Conservation (phyloP, 1,140 invertebrate species). For the Papilio glaucus region DNA sequence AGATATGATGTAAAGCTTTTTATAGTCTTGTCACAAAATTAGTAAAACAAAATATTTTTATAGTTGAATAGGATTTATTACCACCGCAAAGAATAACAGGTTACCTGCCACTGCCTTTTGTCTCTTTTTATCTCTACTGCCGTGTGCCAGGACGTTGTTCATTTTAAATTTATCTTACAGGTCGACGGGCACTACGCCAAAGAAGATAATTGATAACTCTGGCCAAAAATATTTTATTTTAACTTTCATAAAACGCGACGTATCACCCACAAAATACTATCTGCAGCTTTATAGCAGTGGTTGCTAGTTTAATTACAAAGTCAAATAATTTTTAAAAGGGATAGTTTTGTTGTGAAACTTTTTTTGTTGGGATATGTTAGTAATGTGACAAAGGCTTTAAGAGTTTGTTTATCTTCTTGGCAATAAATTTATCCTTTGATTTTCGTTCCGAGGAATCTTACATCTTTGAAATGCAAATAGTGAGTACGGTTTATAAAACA, state of each 20-base stretch:
- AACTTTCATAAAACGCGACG: background rate
- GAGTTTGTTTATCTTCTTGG: no score
- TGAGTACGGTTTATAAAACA: no score
- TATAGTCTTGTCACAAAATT: no score
- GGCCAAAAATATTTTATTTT: constrained; percentile 3
- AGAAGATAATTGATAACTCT: constrained; percentile 25
- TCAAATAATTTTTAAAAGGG: no score
- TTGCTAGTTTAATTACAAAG: background rate
- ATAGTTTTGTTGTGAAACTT: no score
- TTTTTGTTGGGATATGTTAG: no score
- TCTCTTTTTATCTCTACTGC: constrained; percentile 11
- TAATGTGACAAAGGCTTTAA: no score
- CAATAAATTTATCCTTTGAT: no score
- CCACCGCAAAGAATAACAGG: background rate
- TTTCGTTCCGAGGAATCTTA: no score
- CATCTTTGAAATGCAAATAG: no score
- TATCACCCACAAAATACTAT: background rate
- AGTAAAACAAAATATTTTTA: background rate
- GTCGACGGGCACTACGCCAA: constrained; percentile 21
- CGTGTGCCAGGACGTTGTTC: constrained; percentile 27
- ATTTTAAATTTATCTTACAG: constrained; percentile 34
- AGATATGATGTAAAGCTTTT: no score
- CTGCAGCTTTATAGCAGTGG: background rate
- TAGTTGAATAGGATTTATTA: background rate
- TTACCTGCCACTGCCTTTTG: background rate